phyloP scores from a whole-genome alignment of 2,888 invertebrate species.

The Pelosia muscerda region DNA sequence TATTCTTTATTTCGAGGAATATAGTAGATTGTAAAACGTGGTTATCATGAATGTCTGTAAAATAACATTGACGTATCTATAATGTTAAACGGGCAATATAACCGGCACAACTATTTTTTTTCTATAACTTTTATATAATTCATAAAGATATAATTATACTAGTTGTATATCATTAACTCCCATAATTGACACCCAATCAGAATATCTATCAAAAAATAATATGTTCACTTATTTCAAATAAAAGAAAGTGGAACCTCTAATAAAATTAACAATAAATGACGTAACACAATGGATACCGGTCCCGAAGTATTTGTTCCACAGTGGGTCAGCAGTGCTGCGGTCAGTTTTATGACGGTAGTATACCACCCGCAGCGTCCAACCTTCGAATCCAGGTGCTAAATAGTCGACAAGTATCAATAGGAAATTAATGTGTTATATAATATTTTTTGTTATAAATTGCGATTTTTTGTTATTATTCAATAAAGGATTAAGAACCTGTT shows the following conservation, averaged over 20 bases:
- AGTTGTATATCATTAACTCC: neutral
- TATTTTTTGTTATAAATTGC: conserved; percentile 5
- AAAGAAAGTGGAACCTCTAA: conserved; percentile 12
- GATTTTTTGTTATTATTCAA: neutral
- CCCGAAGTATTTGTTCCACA: conserved; percentile 52
- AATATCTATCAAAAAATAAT: conserved; percentile 4
- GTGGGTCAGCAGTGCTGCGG: conserved; percentile 71
- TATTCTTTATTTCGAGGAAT: no score
- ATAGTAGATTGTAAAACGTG: no score
- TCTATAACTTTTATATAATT: neutral
- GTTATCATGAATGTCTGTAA: no score
- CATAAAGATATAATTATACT: neutral
- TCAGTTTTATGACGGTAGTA: conserved; percentile 75
- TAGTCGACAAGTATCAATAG: conserved; percentile 42
- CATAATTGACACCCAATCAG: neutral
- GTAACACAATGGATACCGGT: conserved; percentile 62
- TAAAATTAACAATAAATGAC: conserved; percentile 36
- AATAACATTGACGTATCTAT: no score
- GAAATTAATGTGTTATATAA: conserved; percentile 47
- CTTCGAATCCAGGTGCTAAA: conserved; percentile 62
- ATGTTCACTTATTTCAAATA: neutral
- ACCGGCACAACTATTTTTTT: no score
- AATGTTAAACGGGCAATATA: no score
- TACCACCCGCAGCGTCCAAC: conserved; percentile 77
- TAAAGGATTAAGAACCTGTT: neutral